Conservation (phyloP, 1,140 invertebrate genomes). For the Zeugodacus cucurbitae region DNA sequence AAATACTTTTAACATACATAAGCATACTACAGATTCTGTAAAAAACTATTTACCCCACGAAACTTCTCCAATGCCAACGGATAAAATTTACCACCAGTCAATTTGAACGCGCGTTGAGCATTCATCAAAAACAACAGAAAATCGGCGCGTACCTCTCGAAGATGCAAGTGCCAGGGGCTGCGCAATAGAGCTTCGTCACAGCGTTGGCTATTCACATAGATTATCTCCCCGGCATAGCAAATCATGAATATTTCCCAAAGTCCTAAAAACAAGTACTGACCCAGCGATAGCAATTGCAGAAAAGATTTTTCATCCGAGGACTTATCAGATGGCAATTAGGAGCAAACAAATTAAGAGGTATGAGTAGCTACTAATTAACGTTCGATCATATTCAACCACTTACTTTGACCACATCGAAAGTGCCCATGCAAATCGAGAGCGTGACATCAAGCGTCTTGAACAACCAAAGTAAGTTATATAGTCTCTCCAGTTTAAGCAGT, state of each 20-base stretch:
- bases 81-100: conserved; percentile 59
- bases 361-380: background rate
- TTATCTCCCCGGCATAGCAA: conserved; percentile 58
- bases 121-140: conserved; percentile 58
- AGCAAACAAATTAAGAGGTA: no score
- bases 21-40: no score
- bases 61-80: conserved; percentile 58
- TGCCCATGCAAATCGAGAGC: conserved; percentile 57
- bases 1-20: no score
- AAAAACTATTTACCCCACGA: conserved; percentile 50
- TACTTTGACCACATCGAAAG: conserved; percentile 58
- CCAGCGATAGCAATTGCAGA: conserved; percentile 56
- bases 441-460: conserved; percentile 58
- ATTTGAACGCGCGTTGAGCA: conserved; percentile 49
- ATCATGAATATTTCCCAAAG: conserved; percentile 59
- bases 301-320: conserved; percentile 53
- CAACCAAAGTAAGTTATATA: conserved; percentile 60
- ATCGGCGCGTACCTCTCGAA: conserved; percentile 52
- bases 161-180: conserved; percentile 60
- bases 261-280: conserved; percentile 56
- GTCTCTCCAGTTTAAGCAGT: conserved; percentile 53
- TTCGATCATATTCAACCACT: no score
- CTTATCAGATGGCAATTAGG: background rate
- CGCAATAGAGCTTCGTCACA: conserved; percentile 58
- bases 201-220: conserved; percentile 58